phyloP scores from a whole-genome alignment of 2,113 vertebrate species.

The Elaphurus davidianus region DNA sequence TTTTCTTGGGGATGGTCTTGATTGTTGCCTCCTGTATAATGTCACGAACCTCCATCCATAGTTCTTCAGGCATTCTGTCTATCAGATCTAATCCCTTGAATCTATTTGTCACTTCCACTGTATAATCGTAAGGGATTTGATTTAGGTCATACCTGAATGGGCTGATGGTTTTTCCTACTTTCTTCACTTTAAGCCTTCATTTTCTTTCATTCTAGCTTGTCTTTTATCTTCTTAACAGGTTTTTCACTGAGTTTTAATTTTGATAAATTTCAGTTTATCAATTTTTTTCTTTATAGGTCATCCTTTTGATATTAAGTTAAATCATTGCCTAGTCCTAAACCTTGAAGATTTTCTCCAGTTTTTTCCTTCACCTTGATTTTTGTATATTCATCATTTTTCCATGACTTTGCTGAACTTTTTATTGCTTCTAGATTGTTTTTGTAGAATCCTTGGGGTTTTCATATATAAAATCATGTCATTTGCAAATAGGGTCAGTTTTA shows the following conservation, averaged over 20 bases:
- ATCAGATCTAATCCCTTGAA: background rate
- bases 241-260: background rate
- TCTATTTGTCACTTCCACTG: background rate
- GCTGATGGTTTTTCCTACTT: background rate
- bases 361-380: background rate
- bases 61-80: background rate
- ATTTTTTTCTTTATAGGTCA: background rate
- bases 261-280: background rate
- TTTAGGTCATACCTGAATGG: background rate
- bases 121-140: background rate
- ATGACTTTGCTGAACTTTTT: background rate
- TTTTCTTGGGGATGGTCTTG: background rate
- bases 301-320: background rate
- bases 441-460: background rate
- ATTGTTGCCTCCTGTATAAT: background rate
- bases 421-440: background rate
- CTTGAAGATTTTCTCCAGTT: background rate
- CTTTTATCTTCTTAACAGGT: background rate
- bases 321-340: background rate
- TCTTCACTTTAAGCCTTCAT: background rate
- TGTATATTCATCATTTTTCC: background rate
- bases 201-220: background rate
- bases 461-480: background rate
- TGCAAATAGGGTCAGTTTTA: background rate
- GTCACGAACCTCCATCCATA: accelerated